Base-by-base conservation (phyloP, 1,140 invertebrate genomes). In the Tetramorium alpestre region DNA sequence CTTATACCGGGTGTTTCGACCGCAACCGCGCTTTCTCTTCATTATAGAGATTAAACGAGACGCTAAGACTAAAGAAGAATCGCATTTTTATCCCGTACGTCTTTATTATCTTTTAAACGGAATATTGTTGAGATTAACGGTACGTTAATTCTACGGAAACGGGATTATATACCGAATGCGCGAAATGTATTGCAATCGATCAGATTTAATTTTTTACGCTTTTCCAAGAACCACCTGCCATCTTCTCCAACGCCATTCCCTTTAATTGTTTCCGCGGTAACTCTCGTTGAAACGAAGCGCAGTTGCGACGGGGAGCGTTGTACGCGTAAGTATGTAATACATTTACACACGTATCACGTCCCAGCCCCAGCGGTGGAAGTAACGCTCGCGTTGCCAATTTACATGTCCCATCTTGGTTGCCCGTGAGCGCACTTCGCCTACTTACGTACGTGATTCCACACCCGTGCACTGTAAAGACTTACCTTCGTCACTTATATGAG, bases 321-420 rank as follows among this genome's bases (percentile, higher is more conserved):
- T 56, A 81, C 60, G 28, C 6, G 38, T 72, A 82, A 82, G 41
- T 47, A 73, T 38, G 13, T 82, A 82, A 72, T 47, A 47, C 80
- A 72, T 33, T 60, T 60, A 73, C 67, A 82, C 51, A 22, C 69
- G 6, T 73, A 60, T 73, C 51, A 73, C 69, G 67, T 82, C 25
- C 3, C 38, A 58, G 51, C 25, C 4, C 13, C 47, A 25, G 5
- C 25, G 41, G 4, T 73, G 18, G 51, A 60, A 41, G 67, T 67
- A 49, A 82, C 54, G 44, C n/a, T 77, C 38, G 28, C 62, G 22
- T 56, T 81, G 51, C 18, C 80, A 82, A 73, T 82, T 82, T 82
- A 60, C 80, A 73, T 82, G 62, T 38, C 44, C 13, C n/a, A 18
- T 80, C 28, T 38, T n/a, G 54, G 54, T 65, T 38, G 13, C 25